Conservation (phyloP, 1,140 invertebrate species). For the Atta colombica region DNA sequence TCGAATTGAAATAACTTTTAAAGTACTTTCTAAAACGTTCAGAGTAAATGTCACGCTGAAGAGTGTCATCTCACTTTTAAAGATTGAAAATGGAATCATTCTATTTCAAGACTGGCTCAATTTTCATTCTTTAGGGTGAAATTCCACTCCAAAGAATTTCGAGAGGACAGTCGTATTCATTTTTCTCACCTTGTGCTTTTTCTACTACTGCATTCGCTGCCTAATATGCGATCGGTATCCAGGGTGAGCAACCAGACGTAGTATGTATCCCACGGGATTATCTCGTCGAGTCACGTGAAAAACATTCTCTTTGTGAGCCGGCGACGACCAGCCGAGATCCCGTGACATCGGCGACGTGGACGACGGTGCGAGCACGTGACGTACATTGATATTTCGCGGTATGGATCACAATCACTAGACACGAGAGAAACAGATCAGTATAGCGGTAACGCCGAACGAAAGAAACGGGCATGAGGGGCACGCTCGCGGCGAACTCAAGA, state of each 20-base stretch:
- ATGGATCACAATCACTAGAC: constrained; percentile 62
- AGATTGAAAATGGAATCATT: too few species aligned
- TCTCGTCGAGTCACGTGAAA: constrained; percentile 79
- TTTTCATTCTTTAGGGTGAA: too few species aligned
- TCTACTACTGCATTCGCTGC: constrained; percentile 61
- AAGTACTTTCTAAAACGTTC: too few species aligned
- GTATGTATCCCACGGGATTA: constrained; percentile 76
- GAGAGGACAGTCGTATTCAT: neutral
- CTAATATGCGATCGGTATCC: constrained; percentile 63
- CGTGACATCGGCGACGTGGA: constrained; percentile 70
- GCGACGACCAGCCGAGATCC: constrained; percentile 68
- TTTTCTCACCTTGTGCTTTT: constrained; percentile 67
- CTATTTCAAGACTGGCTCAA: too few species aligned
- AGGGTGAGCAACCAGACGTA: constrained; percentile 9
- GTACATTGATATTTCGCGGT: constrained; percentile 76
- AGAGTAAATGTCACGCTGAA: too few species aligned
- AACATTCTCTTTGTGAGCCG: constrained; percentile 73
- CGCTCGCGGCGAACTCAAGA: neutral
- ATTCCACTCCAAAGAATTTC: too few species aligned
- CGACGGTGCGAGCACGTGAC: constrained; percentile 75
- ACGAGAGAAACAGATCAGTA: constrained; percentile 66
- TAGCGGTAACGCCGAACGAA: constrained; percentile 61
- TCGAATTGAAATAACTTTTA: neutral
- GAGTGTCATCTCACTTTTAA: too few species aligned
- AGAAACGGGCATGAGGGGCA: constrained; percentile 55